Percentiles rank a stretch among this genome's conserved stretches.
phyloP scores from a whole-genome alignment of 2,113 vertebrate species.

The Erythrocercus mccallii region DNA sequence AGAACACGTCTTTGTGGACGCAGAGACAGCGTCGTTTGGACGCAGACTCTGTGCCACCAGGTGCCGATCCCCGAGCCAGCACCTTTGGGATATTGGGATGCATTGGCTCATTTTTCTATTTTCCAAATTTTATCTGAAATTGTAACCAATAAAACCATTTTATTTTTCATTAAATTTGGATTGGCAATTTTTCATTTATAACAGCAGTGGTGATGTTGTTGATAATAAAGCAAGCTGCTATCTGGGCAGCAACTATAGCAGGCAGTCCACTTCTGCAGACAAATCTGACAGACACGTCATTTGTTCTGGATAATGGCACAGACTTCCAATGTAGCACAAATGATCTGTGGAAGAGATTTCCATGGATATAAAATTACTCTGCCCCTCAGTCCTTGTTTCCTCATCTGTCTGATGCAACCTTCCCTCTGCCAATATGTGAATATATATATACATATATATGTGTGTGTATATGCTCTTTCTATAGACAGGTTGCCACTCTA shows the following conservation, averaged over 20 bases:
- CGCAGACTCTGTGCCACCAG: no score
- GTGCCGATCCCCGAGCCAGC: no score
- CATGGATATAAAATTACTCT: neutral
- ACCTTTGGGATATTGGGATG: no score
- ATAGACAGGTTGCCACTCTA: neutral
- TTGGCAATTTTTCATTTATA: no score
- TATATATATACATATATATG: rapidly evolving
- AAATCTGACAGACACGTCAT: neutral
- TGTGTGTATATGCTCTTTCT: neutral
- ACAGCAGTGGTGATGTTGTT: neutral
- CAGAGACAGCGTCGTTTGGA: no score
- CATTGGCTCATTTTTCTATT: no score
- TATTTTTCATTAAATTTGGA: no score
- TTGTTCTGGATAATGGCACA: neutral
- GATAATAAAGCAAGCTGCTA: neutral
- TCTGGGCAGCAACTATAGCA: neutral
- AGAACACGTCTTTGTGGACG: no score
- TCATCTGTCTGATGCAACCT: neutral
- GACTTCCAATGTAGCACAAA: neutral
- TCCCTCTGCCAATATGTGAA: neutral
- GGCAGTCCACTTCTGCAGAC: neutral
- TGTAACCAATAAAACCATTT: no score
- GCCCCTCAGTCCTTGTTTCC: neutral
- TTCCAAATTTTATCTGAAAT: no score
- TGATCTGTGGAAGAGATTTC: neutral